phyloP scores from a whole-genome alignment of 2,797 vertebrate genomes.

The Serranus cabrilla region DNA sequence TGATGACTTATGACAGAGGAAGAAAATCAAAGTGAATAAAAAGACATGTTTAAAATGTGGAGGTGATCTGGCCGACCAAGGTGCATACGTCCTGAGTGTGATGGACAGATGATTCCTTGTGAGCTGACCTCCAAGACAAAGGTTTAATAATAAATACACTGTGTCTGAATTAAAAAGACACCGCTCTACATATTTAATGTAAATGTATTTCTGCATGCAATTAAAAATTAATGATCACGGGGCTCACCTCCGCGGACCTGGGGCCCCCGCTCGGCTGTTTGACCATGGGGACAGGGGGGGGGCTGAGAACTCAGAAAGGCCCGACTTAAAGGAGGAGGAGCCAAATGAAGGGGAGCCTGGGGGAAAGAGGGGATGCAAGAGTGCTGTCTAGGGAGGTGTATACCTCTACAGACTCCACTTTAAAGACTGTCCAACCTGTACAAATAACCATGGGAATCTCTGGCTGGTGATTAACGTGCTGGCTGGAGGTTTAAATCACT shows the following conservation, averaged over 20 bases:
- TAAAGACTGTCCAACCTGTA: slow-evolving; percentile 75
- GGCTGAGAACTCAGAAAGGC: slow-evolving; percentile 36
- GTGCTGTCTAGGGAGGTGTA: slow-evolving; percentile 60
- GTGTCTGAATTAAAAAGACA: slow-evolving; percentile 88
- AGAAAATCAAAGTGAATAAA: slow-evolving; percentile 83
- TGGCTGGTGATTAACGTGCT: slow-evolving; percentile 78
- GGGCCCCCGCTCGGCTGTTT: slow-evolving; percentile 60
- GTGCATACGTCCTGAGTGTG: slow-evolving; percentile 71
- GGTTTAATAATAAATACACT: slow-evolving; percentile 89
- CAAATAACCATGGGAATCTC: slow-evolving; percentile 76
- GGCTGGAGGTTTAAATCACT: slow-evolving; percentile 82
- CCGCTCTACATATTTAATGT: slow-evolving; percentile 88
- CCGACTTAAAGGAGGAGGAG: slow-evolving; percentile 40
- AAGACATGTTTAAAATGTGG: slow-evolving; percentile 66
- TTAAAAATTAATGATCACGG: slow-evolving; percentile 87
- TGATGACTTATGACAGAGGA: slow-evolving; percentile 67
- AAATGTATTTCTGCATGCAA: slow-evolving; percentile 87
- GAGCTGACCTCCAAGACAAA: slow-evolving; percentile 86
- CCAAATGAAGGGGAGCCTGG: slow-evolving; percentile 18
- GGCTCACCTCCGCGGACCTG: slow-evolving; percentile 62
- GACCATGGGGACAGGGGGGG: slow-evolving; percentile 44
- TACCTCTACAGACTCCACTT: slow-evolving; percentile 65
- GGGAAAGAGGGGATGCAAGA: slow-evolving; percentile 41
- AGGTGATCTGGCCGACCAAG: slow-evolving; percentile 54
- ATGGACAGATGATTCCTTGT: slow-evolving; percentile 81